A percentile compares a stretch with the other conserved stretches of the same genome.
Evolutionary conservation across 2,797 vertebrate species (phyloP).

Genomic region (Lates japonicus): DNA sequence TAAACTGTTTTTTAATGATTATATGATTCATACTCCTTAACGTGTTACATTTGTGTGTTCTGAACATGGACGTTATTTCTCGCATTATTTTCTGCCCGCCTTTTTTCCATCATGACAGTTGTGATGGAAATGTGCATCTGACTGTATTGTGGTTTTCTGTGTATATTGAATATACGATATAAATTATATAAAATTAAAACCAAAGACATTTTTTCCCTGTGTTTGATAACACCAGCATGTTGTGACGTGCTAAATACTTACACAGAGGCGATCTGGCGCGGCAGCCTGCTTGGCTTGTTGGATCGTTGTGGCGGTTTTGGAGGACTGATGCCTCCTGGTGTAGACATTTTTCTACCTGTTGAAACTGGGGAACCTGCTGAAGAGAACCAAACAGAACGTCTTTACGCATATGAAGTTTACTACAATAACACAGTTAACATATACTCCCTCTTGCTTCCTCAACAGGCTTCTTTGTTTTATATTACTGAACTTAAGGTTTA

Average conservation of each 20-base stretch:
- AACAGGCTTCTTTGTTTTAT: no score
- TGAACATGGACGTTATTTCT: background rate
- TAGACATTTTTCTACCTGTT: slow-evolving; percentile 31
- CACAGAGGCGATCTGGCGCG: slow-evolving; percentile 64
- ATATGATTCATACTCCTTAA: no score
- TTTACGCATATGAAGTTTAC: no score
- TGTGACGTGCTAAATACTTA: slow-evolving; percentile 66
- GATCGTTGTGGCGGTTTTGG: slow-evolving; percentile 64
- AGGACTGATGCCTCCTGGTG: slow-evolving; percentile 33
- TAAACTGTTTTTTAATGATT: no score
- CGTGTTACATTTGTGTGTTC: background rate
- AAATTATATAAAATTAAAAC: background rate
- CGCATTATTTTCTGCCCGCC: background rate
- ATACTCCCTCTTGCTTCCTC: no score
- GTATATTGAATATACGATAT: background rate
- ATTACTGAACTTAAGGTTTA: no score
- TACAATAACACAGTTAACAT: no score
- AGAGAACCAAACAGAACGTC: background rate
- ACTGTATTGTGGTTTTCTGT: background rate
- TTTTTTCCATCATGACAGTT: background rate
- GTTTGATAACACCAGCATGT: background rate
- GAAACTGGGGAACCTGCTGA: slow-evolving; percentile 14
- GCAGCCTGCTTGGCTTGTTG: slow-evolving; percentile 68
- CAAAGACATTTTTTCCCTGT: background rate
- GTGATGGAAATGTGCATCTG: background rate